phyloP scores from a whole-genome alignment of 2,888 invertebrate species.

The Cistogaster globosa region DNA sequence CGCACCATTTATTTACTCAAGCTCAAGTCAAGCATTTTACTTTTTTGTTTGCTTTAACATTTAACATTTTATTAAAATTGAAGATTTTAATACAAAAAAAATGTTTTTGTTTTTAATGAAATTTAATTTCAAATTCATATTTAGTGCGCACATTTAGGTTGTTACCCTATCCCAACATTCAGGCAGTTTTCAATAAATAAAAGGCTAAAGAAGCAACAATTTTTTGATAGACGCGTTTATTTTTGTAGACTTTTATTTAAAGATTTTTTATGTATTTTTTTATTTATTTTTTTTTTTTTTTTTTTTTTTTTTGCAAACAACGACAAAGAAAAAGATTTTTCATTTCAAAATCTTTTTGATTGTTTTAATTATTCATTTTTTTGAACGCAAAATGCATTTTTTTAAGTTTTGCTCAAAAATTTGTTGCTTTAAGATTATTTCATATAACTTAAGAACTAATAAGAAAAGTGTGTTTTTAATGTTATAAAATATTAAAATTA shows the following conservation, averaged over 20 bases:
- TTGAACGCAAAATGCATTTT: neutral
- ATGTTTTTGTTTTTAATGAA: constrained; percentile 46
- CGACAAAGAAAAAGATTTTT: constrained; percentile 81
- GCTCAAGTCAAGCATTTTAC: constrained; percentile 79
- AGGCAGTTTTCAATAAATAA: constrained; percentile 87
- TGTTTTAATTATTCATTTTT: constrained; percentile 68
- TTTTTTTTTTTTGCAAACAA: constrained; percentile 39
- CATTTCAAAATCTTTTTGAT: constrained; percentile 83
- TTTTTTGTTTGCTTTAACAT: constrained; percentile 47
- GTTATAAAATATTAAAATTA: constrained; percentile 2
- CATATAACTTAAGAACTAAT: constrained; percentile 69
- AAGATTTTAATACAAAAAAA: constrained; percentile 53
- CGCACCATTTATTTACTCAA: constrained; percentile 75
- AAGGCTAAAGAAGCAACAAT: constrained; percentile 78
- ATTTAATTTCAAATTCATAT: constrained; percentile 67
- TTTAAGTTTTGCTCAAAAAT: constrained; percentile 76
- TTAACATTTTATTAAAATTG: constrained; percentile 58
- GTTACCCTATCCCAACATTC: constrained; percentile 99
- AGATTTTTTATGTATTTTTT: neutral
- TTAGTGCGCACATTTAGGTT: constrained; percentile 87
- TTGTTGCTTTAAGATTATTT: constrained; percentile 78
- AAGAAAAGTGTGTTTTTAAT: constrained; percentile 50
- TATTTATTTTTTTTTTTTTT: neutral
- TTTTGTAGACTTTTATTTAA: neutral
- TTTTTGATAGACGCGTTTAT: constrained; percentile 74